These are phyloP conservation scores for Betta splendens DNA, from an alignment of 2,797 vertebrate genomes.

Conservation along the genomic window DNA sequence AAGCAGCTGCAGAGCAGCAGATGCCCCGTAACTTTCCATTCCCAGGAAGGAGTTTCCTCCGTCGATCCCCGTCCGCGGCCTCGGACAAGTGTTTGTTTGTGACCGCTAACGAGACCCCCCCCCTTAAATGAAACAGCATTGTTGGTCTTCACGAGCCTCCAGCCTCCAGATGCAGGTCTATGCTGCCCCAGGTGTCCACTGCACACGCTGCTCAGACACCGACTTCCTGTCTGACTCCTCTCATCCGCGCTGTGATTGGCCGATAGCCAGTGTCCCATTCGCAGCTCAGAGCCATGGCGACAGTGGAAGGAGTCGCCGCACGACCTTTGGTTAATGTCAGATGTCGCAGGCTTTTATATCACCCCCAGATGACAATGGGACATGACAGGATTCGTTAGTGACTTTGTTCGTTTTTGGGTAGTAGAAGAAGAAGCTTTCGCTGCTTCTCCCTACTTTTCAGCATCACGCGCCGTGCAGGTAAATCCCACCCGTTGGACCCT, in stretches of 20 bases:
- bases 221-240: constrained; percentile 57
- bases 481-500: too few relatives aligned
- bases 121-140: constrained; percentile 53
- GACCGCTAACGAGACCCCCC: constrained; percentile 54
- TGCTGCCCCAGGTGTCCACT: constrained; percentile 49
- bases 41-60: constrained; percentile 31
- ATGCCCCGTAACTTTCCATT: constrained; percentile 49
- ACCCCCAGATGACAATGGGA: constrained; percentile 74
- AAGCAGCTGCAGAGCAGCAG: constrained; percentile 49
- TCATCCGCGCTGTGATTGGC: constrained; percentile 38
- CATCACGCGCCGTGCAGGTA: too few relatives aligned
- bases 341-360: constrained; percentile 79
- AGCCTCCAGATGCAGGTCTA: constrained; percentile 55
- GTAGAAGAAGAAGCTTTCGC: constrained; percentile 51
- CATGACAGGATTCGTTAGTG: constrained; percentile 73
- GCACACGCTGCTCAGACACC: constrained; percentile 50
- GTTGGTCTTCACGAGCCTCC: constrained; percentile 47
- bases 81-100: constrained; percentile 36
- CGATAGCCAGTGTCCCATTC: constrained; percentile 33
- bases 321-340: constrained; percentile 86
- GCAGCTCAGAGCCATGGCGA: constrained; percentile 51
- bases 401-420: constrained; percentile 41
- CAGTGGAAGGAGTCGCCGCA: constrained; percentile 70
- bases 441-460: too few relatives aligned
- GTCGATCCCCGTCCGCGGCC: constrained; percentile 28